Percentiles rank a stretch among this genome's conserved stretches.
These are phyloP conservation scores for Yoshiicerus persimilis DNA, from an alignment of 1,140 invertebrate genomes.

Conservation along the genomic window DNA sequence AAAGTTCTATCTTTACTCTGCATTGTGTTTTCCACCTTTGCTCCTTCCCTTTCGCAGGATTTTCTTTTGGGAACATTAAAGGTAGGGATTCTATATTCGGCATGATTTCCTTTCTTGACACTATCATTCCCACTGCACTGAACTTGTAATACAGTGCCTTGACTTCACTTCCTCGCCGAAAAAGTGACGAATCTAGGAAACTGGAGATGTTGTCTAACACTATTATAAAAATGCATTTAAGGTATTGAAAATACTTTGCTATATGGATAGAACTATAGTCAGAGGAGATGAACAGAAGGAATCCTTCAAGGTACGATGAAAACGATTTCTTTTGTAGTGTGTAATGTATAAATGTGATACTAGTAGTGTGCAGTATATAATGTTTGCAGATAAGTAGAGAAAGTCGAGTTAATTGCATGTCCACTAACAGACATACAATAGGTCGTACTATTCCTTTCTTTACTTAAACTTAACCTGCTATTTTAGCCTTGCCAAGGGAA, in stretches of 20 bases:
- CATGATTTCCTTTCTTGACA: constrained; percentile 18
- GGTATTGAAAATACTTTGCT: too few relatives aligned
- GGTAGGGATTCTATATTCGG: constrained; percentile 7
- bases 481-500: constrained; percentile 6
- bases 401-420: constrained; percentile 36
- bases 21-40: background rate
- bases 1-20: background rate
- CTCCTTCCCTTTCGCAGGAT: background rate
- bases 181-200: background rate
- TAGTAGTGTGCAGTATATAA: background rate
- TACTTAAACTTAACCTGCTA: constrained; percentile 15
- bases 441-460: constrained; percentile 5
- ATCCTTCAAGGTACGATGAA: too few relatives aligned
- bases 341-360: too few relatives aligned
- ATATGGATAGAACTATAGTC: too few relatives aligned
- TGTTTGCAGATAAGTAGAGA: background rate
- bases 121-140: background rate
- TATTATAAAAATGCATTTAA: too few relatives aligned
- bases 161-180: background rate
- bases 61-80: background rate
- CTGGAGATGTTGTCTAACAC: background rate
- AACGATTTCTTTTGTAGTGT: too few relatives aligned
- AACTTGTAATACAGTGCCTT: background rate
- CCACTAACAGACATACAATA: constrained; percentile 11
- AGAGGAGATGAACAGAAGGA: too few relatives aligned